phyloP scores from a whole-genome alignment of 2,888 invertebrate genomes.

The Drosophila cognata region DNA sequence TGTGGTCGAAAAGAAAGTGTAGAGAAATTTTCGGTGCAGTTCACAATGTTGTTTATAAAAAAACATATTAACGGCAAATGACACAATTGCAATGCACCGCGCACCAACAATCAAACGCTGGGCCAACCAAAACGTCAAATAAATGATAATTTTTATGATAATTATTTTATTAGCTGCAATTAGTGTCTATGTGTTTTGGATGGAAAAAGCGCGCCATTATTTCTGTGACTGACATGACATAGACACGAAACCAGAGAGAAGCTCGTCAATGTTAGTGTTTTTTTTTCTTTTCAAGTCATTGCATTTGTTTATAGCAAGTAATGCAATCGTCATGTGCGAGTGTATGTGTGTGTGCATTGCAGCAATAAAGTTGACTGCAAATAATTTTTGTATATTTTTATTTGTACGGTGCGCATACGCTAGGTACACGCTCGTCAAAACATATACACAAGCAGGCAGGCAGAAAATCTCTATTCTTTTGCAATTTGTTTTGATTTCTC shows the following conservation, averaged over 20 bases:
- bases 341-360: constrained; percentile 47
- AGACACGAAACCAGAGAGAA: constrained; percentile 64
- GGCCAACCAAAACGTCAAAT: constrained; percentile 21
- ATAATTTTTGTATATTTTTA: constrained; percentile 72
- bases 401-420: constrained; percentile 75
- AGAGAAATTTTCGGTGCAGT: constrained; percentile 82
- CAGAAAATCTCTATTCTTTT: constrained; percentile 79
- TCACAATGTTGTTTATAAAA: constrained; percentile 66
- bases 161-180: constrained; percentile 42
- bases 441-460: constrained; percentile 73
- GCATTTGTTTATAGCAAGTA: constrained; percentile 68
- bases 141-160: constrained; percentile 29
- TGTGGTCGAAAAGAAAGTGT: constrained; percentile 83
- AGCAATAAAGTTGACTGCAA: constrained; percentile 62
- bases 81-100: constrained; percentile 29
- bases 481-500: constrained; percentile 77
- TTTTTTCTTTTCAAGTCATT: constrained; percentile 43
- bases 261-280: constrained; percentile 36
- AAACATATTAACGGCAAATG: constrained; percentile 41
- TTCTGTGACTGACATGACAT: constrained; percentile 72
- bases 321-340: constrained; percentile 47
- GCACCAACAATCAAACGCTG: constrained; percentile 34
- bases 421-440: constrained; percentile 83
- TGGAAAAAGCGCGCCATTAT: constrained; percentile 83
- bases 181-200: constrained; percentile 55